phyloP scores from a whole-genome alignment of 2,797 vertebrate species.

The Pseudomugil gertrudae region DNA sequence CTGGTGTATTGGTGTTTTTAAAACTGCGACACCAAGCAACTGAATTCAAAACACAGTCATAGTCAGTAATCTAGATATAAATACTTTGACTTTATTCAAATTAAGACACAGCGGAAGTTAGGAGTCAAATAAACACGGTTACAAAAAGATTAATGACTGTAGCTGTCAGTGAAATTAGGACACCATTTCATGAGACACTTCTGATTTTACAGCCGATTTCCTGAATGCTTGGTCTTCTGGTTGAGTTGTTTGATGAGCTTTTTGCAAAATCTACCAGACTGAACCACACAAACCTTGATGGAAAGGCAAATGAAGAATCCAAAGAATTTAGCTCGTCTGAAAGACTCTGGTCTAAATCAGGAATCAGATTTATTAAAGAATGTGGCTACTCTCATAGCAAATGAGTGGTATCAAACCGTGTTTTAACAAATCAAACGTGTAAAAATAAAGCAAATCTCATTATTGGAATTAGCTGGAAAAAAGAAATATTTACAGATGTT shows the following conservation, averaged over 20 bases:
- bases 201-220: constrained; percentile 38
- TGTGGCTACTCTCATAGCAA: constrained; percentile 3
- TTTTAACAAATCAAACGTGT: constrained; percentile 9
- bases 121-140: constrained; percentile 39
- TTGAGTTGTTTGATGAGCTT: too few relatives aligned
- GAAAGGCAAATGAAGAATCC: background rate
- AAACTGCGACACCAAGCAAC: background rate
- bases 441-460: constrained; percentile 30
- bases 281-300: background rate
- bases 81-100: constrained; percentile 64
- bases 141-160: constrained; percentile 31
- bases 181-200: background rate
- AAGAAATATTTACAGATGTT: constrained; percentile 26
- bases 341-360: background rate
- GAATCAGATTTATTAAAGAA: background rate
- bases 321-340: background rate
- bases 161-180: constrained; percentile 13
- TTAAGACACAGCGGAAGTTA: constrained; percentile 38
- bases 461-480: constrained; percentile 33
- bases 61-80: constrained; percentile 29
- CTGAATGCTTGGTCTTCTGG: background rate
- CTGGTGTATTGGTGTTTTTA: background rate
- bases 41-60: background rate
- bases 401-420: background rate
- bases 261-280: background rate